phyloP scores from a whole-genome alignment of 2,797 vertebrate species.

The Acropternis orthonyx region DNA sequence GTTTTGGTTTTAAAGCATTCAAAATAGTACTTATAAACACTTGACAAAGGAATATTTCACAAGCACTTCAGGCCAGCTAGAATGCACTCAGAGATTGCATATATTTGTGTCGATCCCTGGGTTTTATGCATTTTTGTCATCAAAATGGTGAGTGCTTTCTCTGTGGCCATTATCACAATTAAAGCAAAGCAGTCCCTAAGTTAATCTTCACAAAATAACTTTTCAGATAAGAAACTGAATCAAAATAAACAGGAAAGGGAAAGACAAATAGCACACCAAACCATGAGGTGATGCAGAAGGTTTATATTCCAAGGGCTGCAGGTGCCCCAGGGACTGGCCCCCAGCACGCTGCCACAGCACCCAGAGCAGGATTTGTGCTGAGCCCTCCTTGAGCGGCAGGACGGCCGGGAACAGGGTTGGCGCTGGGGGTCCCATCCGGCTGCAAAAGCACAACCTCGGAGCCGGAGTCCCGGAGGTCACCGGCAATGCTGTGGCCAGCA shows the following conservation, averaged over 20 bases:
- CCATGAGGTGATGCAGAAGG: background rate
- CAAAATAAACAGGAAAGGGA: background rate
- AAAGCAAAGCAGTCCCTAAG: background rate
- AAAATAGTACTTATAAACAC: background rate
- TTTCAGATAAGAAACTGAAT: background rate
- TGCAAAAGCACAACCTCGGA: conserved; percentile 77
- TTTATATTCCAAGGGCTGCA: background rate
- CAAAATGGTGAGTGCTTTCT: background rate
- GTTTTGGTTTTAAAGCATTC: background rate
- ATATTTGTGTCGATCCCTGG: accelerated
- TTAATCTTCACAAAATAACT: background rate
- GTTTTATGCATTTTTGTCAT: background rate
- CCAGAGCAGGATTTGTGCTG: background rate
- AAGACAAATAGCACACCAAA: background rate
- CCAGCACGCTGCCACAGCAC: background rate
- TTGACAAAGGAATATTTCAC: background rate
- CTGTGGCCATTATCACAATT: background rate
- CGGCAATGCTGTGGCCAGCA: background rate
- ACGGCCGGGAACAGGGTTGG: background rate
- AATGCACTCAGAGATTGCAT: accelerated
- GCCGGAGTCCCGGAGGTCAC: conserved; percentile 76
- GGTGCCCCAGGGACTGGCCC: no score
- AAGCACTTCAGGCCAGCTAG: background rate
- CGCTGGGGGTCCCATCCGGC: background rate
- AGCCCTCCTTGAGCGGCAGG: background rate